Percentiles rank a stretch among this genome's conserved stretches.
Evolutionary conservation across 2,113 vertebrate genomes (phyloP).

Genomic region (Uria lomvia): DNA sequence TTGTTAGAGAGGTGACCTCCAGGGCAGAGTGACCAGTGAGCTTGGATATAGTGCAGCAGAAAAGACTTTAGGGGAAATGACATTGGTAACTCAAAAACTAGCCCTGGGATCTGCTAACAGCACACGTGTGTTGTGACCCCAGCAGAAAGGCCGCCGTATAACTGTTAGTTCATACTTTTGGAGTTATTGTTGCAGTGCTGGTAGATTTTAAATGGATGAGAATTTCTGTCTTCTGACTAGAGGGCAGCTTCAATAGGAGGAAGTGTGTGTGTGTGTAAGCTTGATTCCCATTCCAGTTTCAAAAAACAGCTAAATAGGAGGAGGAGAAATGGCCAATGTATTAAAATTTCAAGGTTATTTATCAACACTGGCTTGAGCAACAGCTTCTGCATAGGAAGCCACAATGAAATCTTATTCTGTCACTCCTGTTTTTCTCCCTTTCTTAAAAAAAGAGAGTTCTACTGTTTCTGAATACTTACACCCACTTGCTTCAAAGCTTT

Average conservation of each 20-base stretch:
- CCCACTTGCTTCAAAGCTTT: neutral
- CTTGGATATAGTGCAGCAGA: fast-evolving
- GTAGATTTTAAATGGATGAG: neutral
- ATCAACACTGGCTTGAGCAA: neutral
- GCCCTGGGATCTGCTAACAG: neutral
- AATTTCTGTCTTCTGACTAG: neutral
- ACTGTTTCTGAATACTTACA: neutral
- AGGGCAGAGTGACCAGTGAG: neutral
- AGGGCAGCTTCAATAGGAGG: neutral
- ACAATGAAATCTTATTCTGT: neutral
- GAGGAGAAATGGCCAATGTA: neutral
- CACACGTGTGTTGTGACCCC: neutral
- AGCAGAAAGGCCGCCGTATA: neutral
- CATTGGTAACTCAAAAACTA: neutral
- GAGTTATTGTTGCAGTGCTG: neutral
- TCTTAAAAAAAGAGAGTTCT: neutral
- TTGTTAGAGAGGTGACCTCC: neutral
- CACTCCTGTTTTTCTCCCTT: neutral
- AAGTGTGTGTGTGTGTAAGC: neutral
- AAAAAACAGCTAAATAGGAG: neutral
- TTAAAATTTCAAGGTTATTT: neutral
- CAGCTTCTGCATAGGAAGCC: neutral
- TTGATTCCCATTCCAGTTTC: neutral
- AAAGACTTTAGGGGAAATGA: neutral
- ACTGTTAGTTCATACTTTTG: neutral